A percentile compares a stretch with the other conserved stretches of the same genome.
Conservation (phyloP, 1,140 invertebrate species). For the Mamestra configurata region DNA sequence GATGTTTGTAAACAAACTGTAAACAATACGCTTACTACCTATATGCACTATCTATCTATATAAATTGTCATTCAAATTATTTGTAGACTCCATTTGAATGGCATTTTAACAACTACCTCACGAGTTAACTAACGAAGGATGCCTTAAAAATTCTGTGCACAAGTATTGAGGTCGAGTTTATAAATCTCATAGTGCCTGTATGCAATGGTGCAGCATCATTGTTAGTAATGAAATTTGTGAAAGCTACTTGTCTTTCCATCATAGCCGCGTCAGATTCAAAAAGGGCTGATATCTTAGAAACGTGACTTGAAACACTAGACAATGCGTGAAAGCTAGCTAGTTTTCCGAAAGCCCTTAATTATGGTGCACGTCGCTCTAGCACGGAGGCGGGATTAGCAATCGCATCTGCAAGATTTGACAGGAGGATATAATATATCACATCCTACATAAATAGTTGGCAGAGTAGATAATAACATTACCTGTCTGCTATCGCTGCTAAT, state of each 20-base stretch:
- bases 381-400: neutral
- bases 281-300: too few species aligned
- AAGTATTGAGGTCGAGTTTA: too few species aligned
- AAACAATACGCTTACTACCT: slow-evolving; percentile 4
- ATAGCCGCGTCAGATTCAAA: too few species aligned
- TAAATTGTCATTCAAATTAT: neutral
- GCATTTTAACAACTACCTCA: too few species aligned
- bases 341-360: neutral
- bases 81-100: neutral
- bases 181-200: too few species aligned
- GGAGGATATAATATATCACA: slow-evolving; percentile 5
- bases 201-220: too few species aligned
- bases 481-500: slow-evolving; percentile 25
- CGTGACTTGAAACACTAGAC: neutral
- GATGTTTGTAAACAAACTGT: neutral
- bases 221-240: too few species aligned
- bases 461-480: slow-evolving; percentile 5
- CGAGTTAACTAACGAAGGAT: too few species aligned
- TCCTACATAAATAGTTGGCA: slow-evolving; percentile 7
- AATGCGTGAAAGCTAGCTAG: neutral
- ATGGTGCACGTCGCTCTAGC: neutral
- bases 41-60: neutral
- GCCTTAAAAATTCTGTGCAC: too few species aligned
- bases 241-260: too few species aligned
- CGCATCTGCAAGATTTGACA: neutral